Evolutionary conservation across 2,888 invertebrate genomes (phyloP), one percentile per base, ranked within the genome.

Genomic region (Hirtodrosophila confusa): DNA sequence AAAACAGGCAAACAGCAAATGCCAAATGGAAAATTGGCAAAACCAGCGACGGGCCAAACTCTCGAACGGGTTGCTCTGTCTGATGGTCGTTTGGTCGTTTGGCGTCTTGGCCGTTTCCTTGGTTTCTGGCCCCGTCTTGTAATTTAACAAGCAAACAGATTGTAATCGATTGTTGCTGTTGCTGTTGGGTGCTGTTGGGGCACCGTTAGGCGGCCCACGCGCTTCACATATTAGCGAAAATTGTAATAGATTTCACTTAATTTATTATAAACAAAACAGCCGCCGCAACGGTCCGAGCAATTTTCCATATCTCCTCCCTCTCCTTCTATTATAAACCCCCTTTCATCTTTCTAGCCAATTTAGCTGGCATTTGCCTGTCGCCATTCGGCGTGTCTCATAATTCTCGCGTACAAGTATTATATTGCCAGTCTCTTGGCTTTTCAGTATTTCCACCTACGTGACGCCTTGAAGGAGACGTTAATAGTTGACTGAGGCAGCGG

Each of bases 101-200:
- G 62, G 47, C 60, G 69, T 54, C 56, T 57, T 41, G 27, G 6
- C 61, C 50, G 37, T 50, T 31, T 56, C 37, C 40, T 55, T 56
- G 24, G 36, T 37, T 41, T 55, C 27, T 27, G 27, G 47, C 47
- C 23, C 55, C 67, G 83, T 69, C 80, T 85, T 78, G 78, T 74
- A 78, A 75, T 72, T 88, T 86, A 85, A 85, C 84, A 88, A 88
- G 84, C 88, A 78, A 74, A 78, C 86, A 83, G 88, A 85, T 88
- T 85, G 84, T 83, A 80, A 85, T 85, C 84, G 83, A 86, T 86
- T 88, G 85, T 63, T 62, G 58, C 33, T 54, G 29, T 12, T 43
- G 55, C 9, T 69, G 62, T 47, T 37, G 35, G 62, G 43, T 10
- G 57, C 43, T 39, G n/a, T 33, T 45, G 29, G 10, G 29, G 31